A percentile compares a stretch with the other conserved stretches of the same genome.
Conservation (phyloP, 2,888 invertebrate species). For the Aphidoletes aphidimyza region DNA sequence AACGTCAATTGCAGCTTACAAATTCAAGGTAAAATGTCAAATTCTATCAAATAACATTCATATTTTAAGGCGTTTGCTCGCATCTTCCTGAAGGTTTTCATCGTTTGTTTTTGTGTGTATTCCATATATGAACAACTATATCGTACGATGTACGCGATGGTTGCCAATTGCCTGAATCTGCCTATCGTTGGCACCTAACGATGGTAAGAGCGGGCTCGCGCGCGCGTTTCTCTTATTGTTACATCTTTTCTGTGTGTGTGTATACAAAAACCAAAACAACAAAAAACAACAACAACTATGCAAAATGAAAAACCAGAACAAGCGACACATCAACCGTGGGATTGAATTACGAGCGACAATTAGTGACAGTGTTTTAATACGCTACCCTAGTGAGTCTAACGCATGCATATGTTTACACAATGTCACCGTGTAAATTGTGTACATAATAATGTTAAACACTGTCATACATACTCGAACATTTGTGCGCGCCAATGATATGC, state of each 20-base stretch:
- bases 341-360: conserved; percentile 8
- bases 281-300: too few relatives aligned
- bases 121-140: too few relatives aligned
- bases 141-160: too few relatives aligned
- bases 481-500: too few relatives aligned
- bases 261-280: not conserved
- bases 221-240: not conserved
- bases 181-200: too few relatives aligned
- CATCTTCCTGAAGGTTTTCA: not conserved
- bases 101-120: too few relatives aligned
- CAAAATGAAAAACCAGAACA: too few relatives aligned
- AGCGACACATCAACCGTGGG: not conserved
- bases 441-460: too few relatives aligned
- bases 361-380: not conserved
- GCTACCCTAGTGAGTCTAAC: not conserved
- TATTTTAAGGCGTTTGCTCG: not conserved
- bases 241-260: not conserved
- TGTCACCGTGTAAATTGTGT: not conserved
- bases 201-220: too few relatives aligned
- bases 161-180: too few relatives aligned
- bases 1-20: not conserved
- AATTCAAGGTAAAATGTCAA: conserved; percentile 6
- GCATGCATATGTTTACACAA: not conserved
- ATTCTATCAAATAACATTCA: not conserved
- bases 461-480: too few relatives aligned